phyloP scores from a whole-genome alignment of 2,888 invertebrate species.

The Nephrotoma flavescens region DNA sequence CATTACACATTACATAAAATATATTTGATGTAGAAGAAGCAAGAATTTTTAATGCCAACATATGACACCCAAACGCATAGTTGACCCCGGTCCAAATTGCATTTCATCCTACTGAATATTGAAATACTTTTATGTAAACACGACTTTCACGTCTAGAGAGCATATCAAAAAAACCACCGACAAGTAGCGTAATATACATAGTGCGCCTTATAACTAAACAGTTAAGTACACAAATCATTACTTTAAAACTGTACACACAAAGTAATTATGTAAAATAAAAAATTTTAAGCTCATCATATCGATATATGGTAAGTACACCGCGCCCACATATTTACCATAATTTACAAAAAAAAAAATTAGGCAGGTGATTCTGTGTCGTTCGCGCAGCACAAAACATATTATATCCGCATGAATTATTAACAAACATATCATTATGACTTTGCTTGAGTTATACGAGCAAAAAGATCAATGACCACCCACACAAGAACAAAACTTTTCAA shows the following conservation, averaged over 20 bases:
- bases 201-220: neutral
- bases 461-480: neutral
- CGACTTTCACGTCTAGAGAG: neutral
- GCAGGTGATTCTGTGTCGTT: neutral
- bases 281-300: neutral
- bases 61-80: too few relatives aligned
- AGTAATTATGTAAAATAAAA: neutral
- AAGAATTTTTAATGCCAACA: too few relatives aligned
- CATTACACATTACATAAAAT: too few relatives aligned
- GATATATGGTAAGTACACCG: neutral
- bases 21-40: too few relatives aligned
- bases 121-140: too few relatives aligned
- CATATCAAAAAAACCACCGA: neutral
- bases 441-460: neutral
- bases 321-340: neutral
- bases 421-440: neutral
- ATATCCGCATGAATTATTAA: neutral
- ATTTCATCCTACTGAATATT: too few relatives aligned
- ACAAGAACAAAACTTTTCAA: neutral
- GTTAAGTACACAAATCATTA: neutral
- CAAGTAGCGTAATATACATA: neutral
- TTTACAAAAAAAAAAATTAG: neutral
- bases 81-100: too few relatives aligned
- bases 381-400: neutral
- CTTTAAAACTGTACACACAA: neutral